phyloP scores from a whole-genome alignment of 2,888 invertebrate species.

The Drosophila meridionalis region DNA sequence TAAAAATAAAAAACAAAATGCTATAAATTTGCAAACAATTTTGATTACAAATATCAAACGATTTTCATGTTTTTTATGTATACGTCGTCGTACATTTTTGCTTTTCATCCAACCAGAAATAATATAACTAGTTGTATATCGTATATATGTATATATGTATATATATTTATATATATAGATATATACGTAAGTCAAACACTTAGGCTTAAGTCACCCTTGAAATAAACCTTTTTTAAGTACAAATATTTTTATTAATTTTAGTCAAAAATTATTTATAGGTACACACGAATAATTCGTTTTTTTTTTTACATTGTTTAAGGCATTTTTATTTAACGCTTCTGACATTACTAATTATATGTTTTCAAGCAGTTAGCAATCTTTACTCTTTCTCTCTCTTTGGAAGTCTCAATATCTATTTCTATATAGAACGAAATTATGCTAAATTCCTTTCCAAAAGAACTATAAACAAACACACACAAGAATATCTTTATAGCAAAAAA shows the following conservation, averaged over 20 bases:
- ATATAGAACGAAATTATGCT: conserved; percentile 82
- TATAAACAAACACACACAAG: conserved; percentile 49
- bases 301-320: conserved; percentile 38
- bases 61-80: conserved; percentile 82
- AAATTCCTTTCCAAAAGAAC: conserved; percentile 66
- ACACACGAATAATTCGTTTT: conserved; percentile 30
- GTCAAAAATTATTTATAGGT: conserved; percentile 30
- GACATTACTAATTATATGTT: conserved; percentile 56
- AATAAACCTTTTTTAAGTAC: conserved; percentile 31
- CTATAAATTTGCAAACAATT: conserved; percentile 25
- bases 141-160: conserved; percentile 27
- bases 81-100: conserved; percentile 79
- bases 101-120: conserved; percentile 41
- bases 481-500: conserved; percentile 67
- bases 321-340: conserved; percentile 64
- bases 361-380: conserved; percentile 66
- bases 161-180: conserved; percentile 25
- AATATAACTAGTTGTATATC: conserved; percentile 49
- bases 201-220: conserved; percentile 54
- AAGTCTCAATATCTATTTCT: conserved; percentile 58
- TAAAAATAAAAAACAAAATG: conserved; percentile 17
- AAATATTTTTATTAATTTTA: conserved; percentile 40
- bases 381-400: conserved; percentile 57
- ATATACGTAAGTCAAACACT: conserved; percentile 23
- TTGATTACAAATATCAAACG: conserved; percentile 29